These are phyloP conservation scores for Verasper variegatus DNA, from an alignment of 2,113 vertebrate species.

Conservation along the genomic window DNA sequence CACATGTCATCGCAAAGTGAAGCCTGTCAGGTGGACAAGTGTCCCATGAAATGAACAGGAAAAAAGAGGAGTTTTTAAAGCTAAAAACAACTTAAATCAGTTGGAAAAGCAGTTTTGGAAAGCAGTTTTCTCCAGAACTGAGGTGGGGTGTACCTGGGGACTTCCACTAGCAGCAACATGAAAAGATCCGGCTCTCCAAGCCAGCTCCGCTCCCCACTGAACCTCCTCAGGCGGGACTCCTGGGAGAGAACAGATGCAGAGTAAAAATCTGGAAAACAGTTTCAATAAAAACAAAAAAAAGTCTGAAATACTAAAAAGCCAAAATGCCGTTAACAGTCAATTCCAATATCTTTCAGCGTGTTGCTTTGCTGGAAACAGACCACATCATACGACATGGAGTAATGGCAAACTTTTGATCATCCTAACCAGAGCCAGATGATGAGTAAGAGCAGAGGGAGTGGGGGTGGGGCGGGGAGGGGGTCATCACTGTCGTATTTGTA, in stretches of 20 bases:
- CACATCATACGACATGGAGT: constrained; percentile 57
- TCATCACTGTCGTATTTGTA: constrained; percentile 35
- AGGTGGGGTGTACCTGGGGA: constrained; percentile 76
- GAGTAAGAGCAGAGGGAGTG: constrained; percentile 9
- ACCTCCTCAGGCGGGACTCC: constrained; percentile 80
- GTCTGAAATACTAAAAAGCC: constrained; percentile 18
- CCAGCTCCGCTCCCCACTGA: constrained; percentile 76
- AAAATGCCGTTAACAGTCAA: constrained; percentile 39
- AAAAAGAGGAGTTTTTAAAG: neutral
- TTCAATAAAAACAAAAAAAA: neutral
- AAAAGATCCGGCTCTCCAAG: constrained; percentile 84
- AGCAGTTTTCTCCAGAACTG: neutral
- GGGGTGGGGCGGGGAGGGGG: neutral
- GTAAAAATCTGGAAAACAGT: constrained; percentile 29
- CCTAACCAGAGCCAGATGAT: constrained; percentile 71
- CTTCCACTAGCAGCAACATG: constrained; percentile 81
- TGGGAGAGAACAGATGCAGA: constrained; percentile 62
- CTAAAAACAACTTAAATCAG: neutral
- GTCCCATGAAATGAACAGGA: neutral
- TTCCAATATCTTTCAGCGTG: constrained; percentile 45
- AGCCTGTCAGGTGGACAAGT: neutral
- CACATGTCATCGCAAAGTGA: constrained; percentile 23
- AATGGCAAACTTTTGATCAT: constrained; percentile 72
- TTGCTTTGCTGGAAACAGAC: constrained; percentile 43
- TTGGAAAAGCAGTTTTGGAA: neutral